Conservation (phyloP, 2,888 invertebrate genomes). For the Acrocera orbiculus region DNA sequence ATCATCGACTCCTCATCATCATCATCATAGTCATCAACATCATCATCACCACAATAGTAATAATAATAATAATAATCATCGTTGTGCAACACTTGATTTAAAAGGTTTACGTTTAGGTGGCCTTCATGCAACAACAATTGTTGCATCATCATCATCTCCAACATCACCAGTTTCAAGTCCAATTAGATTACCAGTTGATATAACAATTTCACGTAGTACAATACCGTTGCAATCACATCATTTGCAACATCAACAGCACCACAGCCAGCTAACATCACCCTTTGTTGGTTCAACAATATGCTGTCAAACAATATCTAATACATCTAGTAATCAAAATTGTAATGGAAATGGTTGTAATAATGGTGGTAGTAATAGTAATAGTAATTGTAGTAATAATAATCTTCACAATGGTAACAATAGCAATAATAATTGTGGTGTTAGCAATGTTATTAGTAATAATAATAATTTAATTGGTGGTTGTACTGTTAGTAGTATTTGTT, state of each 20-base stretch:
- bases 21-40: slow-evolving; percentile 8
- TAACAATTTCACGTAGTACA: slow-evolving; percentile 17
- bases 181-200: slow-evolving; percentile 16
- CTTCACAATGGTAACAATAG: too few species aligned
- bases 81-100: slow-evolving; percentile 14
- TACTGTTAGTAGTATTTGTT: slow-evolving; percentile 6
- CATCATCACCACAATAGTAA: slow-evolving; percentile 11
- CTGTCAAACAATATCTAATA: slow-evolving; percentile 5
- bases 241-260: slow-evolving; percentile 7
- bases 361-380: slow-evolving; percentile 2
- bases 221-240: slow-evolving; percentile 10
- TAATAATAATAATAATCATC: slow-evolving; percentile 12
- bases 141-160: slow-evolving; percentile 14
- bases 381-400: background rate
- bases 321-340: slow-evolving; percentile 3
- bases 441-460: too few species aligned
- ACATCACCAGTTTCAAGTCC: slow-evolving; percentile 16
- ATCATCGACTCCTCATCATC: slow-evolving; percentile 8
- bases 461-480: too few species aligned
- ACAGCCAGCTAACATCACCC: slow-evolving; percentile 10
- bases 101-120: slow-evolving; percentile 15
- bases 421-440: too few species aligned
- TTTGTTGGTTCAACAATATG: slow-evolving; percentile 3
- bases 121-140: slow-evolving; percentile 12
- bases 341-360: background rate